Conservation (phyloP, 1,140 invertebrate species). For the Trichonephila inaurata region DNA sequence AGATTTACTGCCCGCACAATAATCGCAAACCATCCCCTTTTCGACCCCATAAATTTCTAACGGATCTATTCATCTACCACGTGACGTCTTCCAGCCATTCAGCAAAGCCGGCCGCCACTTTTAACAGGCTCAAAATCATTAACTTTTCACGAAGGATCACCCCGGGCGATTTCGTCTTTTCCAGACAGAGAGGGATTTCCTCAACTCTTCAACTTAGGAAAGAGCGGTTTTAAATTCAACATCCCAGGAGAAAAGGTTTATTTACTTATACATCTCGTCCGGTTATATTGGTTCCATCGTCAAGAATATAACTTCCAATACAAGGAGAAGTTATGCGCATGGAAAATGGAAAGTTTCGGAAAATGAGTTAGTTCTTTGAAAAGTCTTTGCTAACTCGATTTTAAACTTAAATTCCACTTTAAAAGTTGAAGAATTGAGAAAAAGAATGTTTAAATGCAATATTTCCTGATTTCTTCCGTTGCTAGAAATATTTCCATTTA, state of each 20-base stretch:
- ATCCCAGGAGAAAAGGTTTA: neutral
- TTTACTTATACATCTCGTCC: neutral
- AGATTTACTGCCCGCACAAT: constrained; percentile 37
- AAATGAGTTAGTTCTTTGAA: too few species aligned
- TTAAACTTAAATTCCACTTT: too few species aligned
- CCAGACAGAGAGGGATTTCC: neutral
- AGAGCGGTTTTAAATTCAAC: neutral
- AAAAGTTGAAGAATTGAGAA: too few species aligned
- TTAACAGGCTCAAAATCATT: constrained; percentile 12
- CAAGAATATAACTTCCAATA: neutral
- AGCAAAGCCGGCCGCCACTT: neutral
- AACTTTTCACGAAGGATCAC: constrained; percentile 32
- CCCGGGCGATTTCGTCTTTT: neutral
- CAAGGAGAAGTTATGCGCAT: neutral
- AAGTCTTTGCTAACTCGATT: too few species aligned
- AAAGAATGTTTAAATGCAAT: too few species aligned
- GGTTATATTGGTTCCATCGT: neutral
- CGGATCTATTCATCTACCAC: constrained; percentile 27
- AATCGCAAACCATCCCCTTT: constrained; percentile 34
- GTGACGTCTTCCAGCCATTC: constrained; percentile 22
- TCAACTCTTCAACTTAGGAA: neutral
- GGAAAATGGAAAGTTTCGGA: too few species aligned
- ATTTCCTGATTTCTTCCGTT: too few species aligned
- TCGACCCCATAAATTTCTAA: constrained; percentile 37
- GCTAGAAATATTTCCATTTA: too few species aligned